phyloP scores from a whole-genome alignment of 2,888 invertebrate genomes.

The Drosophila kokeensis region DNA sequence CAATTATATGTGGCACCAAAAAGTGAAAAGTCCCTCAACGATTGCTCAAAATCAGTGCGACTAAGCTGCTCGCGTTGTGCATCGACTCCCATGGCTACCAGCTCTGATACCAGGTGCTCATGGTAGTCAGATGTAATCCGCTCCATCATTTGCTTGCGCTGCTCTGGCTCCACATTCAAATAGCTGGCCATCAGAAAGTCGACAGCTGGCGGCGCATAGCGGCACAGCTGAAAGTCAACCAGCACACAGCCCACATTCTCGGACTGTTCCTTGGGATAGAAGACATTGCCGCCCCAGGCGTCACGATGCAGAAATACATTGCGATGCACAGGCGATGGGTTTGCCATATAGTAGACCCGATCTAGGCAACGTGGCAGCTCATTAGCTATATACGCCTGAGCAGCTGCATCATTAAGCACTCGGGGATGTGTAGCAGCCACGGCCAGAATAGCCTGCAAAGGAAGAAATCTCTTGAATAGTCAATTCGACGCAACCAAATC shows the following conservation, averaged over 20 bases:
- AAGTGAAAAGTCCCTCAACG: conserved; percentile 81
- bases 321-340: conserved; percentile 82
- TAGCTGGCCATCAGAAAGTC: conserved; percentile 81
- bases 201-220: conserved; percentile 82
- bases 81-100: conserved; percentile 74
- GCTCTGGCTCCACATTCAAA: conserved; percentile 69
- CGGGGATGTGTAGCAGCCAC: conserved; percentile 66
- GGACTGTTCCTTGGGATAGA: conserved; percentile 66
- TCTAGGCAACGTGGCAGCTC: conserved; percentile 71
- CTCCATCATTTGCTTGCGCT: conserved; percentile 53
- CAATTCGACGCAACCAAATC: background rate
- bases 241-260: conserved; percentile 69
- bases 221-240: conserved; percentile 83
- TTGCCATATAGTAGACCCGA: conserved; percentile 75
- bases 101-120: conserved; percentile 65
- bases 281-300: conserved; percentile 84
- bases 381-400: conserved; percentile 69
- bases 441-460: conserved; percentile 63
- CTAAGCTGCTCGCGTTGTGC: conserved; percentile 76
- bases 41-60: conserved; percentile 78
- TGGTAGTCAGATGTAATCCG: conserved; percentile 68
- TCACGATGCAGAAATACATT: conserved; percentile 86
- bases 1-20: conserved; percentile 84
- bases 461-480: background rate
- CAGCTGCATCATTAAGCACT: conserved; percentile 38